These are phyloP conservation scores for Ametastegia equiseti DNA, from an alignment of 2,888 invertebrate species.

Conservation along the genomic window DNA sequence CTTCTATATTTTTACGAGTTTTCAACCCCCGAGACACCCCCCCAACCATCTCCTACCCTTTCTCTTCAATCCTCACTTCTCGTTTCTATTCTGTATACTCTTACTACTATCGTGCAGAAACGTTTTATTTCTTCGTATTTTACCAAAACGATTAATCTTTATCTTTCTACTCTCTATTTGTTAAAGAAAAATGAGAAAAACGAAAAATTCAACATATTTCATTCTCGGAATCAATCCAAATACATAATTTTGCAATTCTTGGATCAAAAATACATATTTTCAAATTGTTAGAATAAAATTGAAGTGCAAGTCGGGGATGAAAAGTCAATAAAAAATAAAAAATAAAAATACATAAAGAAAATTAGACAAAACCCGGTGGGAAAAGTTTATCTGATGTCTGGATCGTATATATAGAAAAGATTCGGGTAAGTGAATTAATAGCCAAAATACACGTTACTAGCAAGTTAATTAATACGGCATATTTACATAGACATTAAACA, in stretches of 20 bases:
- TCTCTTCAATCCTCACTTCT: neutral
- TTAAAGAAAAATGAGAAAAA: neutral
- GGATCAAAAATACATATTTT: no score
- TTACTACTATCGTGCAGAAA: no score
- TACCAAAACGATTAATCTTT: conserved; percentile 41
- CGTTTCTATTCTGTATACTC: no score
- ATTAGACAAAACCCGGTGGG: neutral
- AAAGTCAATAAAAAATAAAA: no score
- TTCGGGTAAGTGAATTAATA: conserved; percentile 60
- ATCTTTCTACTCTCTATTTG: conserved; percentile 16
- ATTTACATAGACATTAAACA: conserved; percentile 74
- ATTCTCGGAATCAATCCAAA: no score
- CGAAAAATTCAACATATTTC: neutral
- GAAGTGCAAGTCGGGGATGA: no score
- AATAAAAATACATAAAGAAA: neutral
- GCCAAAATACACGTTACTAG: conserved; percentile 69
- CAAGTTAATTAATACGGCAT: conserved; percentile 72
- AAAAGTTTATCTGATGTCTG: conserved; percentile 30
- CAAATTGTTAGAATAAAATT: no score
- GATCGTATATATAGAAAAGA: neutral
- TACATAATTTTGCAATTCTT: no score
- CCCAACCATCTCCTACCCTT: neutral
- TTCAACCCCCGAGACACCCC: conserved; percentile 24
- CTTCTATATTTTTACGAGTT: conserved; percentile 49
- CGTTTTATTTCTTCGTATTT: conserved; percentile 41